A percentile compares a stretch with the other conserved stretches of the same genome.
These are phyloP conservation scores for Tholera decimalis DNA, from an alignment of 2,888 invertebrate genomes.

Conservation along the genomic window DNA sequence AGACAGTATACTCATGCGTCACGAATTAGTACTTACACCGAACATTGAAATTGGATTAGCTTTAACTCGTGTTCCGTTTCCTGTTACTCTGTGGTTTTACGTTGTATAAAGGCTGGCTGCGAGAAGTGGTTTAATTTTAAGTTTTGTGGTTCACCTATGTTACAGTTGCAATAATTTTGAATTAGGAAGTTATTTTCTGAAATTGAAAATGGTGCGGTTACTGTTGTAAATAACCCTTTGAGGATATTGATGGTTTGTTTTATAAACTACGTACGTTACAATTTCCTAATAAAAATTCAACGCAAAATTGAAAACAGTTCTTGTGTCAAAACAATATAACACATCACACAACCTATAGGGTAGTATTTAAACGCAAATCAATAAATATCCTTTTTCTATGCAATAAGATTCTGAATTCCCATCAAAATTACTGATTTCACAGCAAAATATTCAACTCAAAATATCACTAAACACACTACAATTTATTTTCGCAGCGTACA, in stretches of 20 bases:
- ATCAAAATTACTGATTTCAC: too few relatives aligned
- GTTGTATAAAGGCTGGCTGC: conserved; percentile 13
- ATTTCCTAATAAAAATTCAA: background rate
- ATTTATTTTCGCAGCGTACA: too few relatives aligned
- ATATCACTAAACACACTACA: too few relatives aligned
- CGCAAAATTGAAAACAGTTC: background rate
- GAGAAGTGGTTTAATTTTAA: conserved; percentile 41
- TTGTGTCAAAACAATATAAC: background rate
- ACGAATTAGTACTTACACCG: conserved; percentile 46
- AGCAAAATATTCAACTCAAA: too few relatives aligned
- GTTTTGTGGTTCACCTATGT: conserved; percentile 40
- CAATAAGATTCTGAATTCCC: too few relatives aligned
- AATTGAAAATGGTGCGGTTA: conserved; percentile 1
- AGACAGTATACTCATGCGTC: conserved; percentile 28
- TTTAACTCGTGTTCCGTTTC: conserved; percentile 36
- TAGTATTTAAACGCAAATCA: too few relatives aligned
- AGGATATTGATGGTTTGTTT: background rate
- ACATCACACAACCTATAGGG: too few relatives aligned
- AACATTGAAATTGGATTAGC: conserved; percentile 44
- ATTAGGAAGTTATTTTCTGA: conserved; percentile 2
- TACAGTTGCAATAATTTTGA: conserved; percentile 17
- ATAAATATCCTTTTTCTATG: too few relatives aligned
- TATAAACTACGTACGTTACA: background rate
- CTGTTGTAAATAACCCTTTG: background rate
- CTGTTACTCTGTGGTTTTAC: conserved; percentile 43